Evolutionary conservation across 2,113 vertebrate species (phyloP).

Genomic region (Aegithalos caudatus): DNA sequence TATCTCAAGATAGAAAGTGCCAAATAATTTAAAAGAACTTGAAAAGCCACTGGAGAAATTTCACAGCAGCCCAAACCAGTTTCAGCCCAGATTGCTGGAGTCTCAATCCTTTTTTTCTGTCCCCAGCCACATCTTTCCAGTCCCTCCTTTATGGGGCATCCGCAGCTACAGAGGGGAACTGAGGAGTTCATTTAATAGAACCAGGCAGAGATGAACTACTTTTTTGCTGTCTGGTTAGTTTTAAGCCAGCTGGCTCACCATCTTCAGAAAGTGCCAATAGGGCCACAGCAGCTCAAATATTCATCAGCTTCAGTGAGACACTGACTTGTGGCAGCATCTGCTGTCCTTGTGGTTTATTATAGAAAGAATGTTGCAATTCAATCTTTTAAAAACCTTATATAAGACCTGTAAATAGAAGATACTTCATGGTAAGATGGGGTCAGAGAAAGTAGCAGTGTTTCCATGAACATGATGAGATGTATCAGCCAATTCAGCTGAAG

Average conservation of each 20-base stretch:
- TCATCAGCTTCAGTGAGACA: background rate
- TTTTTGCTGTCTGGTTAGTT: background rate
- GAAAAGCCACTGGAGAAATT: background rate
- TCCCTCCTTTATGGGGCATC: background rate
- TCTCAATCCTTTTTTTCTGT: background rate
- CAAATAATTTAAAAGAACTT: background rate
- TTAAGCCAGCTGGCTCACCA: background rate
- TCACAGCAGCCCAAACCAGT: background rate
- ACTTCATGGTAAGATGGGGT: background rate
- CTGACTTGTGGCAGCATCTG: too few species aligned
- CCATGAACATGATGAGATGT: background rate
- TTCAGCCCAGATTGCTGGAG: background rate
- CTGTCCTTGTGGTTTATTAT: background rate
- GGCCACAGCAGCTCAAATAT: background rate
- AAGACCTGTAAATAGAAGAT: background rate
- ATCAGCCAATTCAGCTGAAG: background rate
- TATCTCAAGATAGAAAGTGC: background rate
- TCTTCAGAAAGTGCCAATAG: background rate
- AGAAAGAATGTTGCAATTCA: background rate
- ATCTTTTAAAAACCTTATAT: background rate
- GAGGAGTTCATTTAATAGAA: background rate
- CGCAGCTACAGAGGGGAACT: background rate
- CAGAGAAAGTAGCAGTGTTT: background rate
- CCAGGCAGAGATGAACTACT: background rate
- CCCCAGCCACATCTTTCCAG: background rate